Conservation (phyloP, 2,113 vertebrate genomes). For the Takifugu flavidus region DNA sequence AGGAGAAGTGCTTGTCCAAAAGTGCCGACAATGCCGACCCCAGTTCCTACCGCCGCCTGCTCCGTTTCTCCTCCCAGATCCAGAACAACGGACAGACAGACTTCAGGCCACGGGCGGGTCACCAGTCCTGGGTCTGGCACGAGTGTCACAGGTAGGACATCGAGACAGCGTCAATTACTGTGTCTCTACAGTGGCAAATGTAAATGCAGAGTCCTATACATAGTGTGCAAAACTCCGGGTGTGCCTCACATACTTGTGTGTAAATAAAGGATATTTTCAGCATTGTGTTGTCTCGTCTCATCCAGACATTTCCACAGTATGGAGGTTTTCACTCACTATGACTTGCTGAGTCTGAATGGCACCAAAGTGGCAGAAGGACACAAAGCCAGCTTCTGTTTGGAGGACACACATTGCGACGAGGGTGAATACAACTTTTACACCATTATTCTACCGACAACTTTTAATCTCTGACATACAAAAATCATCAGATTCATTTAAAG, state of each 20-base stretch:
- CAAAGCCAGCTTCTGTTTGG: constrained; percentile 97
- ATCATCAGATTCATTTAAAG: not conserved
- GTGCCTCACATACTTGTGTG: not conserved
- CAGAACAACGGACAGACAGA: constrained; percentile 92
- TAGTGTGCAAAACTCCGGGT: not conserved
- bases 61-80: constrained; percentile 96
- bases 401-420: constrained; percentile 88
- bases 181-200: not conserved
- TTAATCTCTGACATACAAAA: not conserved
- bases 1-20: constrained; percentile 89
- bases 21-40: constrained; percentile 68
- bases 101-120: constrained; percentile 85
- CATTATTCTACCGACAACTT: not conserved
- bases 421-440: constrained; percentile 67
- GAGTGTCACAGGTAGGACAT: constrained; percentile 87
- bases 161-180: not conserved
- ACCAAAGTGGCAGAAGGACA: constrained; percentile 94
- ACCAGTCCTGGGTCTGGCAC: constrained; percentile 93
- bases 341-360: constrained; percentile 86
- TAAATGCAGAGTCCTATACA: not conserved
- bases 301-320: constrained; percentile 98
- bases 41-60: constrained; percentile 82
- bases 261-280: not conserved
- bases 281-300: constrained; percentile 7
- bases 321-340: constrained; percentile 97